Percentiles rank a stretch among this genome's conserved stretches.
phyloP scores from a whole-genome alignment of 2,113 vertebrate genomes.

The Eptatretus burgeri region DNA sequence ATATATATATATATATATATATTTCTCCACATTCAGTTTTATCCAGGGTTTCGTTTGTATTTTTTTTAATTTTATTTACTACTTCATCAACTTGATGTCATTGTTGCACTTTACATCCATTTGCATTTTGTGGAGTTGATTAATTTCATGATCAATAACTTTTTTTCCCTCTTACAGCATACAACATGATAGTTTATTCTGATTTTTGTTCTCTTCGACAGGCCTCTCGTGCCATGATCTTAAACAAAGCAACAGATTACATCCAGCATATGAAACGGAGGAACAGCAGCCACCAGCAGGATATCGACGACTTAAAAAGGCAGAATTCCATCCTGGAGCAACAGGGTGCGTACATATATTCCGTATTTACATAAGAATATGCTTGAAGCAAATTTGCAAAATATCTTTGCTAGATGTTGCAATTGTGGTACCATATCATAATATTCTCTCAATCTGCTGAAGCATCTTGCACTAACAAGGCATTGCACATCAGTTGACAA shows the following conservation, averaged over 20 bases:
- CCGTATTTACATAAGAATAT: too few species aligned
- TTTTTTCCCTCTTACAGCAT: not conserved
- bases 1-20: not conserved
- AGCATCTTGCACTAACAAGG: too few species aligned
- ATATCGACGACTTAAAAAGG: conserved; percentile 4
- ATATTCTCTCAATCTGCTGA: too few species aligned
- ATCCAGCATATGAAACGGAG: conserved; percentile 4
- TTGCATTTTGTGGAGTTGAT: too few species aligned
- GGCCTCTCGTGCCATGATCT: conserved; percentile 5
- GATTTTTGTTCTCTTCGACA: not conserved
- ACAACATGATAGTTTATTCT: not conserved
- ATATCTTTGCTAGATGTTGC: too few species aligned
- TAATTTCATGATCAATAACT: not conserved
- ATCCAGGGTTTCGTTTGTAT: not conserved
- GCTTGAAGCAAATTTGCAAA: too few species aligned
- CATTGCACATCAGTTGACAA: too few species aligned
- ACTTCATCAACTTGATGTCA: too few species aligned
- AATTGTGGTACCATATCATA: too few species aligned
- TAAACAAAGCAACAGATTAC: conserved; percentile 4
- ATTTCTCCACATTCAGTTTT: not conserved
- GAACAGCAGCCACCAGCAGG: not conserved
- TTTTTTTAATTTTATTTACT: too few species aligned
- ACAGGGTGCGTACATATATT: not conserved
- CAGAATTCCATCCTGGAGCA: conserved; percentile 2
- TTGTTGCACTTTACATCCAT: too few species aligned